A percentile compares a stretch with the other conserved stretches of the same genome.
Evolutionary conservation across 2,888 invertebrate species (phyloP).

Genomic region (Lasioglossum leucozonium): DNA sequence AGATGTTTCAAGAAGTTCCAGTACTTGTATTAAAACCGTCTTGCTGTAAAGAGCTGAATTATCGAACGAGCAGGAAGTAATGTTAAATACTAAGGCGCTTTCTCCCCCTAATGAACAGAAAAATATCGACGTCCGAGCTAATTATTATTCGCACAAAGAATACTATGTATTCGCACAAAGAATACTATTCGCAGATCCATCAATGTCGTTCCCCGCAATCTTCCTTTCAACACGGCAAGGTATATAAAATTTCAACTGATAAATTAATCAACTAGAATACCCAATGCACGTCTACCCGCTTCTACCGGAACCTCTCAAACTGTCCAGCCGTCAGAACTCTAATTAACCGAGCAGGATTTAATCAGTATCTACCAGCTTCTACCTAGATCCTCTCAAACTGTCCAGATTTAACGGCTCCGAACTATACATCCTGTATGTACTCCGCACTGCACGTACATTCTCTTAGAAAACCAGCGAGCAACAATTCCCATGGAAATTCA

Average conservation of each 20-base stretch:
- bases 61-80: neutral
- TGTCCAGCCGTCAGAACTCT: slow-evolving; percentile 6
- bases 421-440: neutral
- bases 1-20: too few relatives aligned
- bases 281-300: slow-evolving; percentile 7
- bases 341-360: slow-evolving; percentile 14
- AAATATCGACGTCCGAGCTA: neutral
- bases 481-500: neutral
- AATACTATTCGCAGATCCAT: neutral
- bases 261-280: slow-evolving; percentile 8
- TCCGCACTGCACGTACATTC: neutral
- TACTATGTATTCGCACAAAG: neutral
- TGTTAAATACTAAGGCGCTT: neutral
- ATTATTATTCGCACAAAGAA: neutral
- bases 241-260: slow-evolving; percentile 3
- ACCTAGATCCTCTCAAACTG: slow-evolving; percentile 1
- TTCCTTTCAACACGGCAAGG: neutral
- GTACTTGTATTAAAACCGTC: neutral
- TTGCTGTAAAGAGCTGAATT: neutral
- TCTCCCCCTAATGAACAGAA: neutral
- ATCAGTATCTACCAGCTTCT: slow-evolving; percentile 19
- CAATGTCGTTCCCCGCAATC: neutral
- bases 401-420: neutral
- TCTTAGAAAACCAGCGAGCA: neutral
- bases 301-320: slow-evolving; percentile 19